Evolutionary conservation across 2,888 invertebrate genomes (phyloP), one percentile per base, ranked within the genome.

Genomic region (Lepidocyrtinus sp.): DNA sequence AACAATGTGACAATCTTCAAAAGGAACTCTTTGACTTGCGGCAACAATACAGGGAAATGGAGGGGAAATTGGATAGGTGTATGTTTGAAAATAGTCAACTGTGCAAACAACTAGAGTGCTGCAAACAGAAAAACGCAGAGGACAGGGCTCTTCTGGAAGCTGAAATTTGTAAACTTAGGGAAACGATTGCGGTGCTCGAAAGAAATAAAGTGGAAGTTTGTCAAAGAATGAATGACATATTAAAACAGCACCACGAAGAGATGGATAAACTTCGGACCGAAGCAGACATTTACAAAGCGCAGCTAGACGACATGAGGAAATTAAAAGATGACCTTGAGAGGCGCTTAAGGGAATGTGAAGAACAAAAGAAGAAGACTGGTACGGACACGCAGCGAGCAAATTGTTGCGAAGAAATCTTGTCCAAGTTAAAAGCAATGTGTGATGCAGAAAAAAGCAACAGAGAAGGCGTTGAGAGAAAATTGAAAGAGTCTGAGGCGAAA

Each of bases 211-310:
- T 62, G 7, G 81, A 76, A 15, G 72, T 81, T 9, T 85, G 86
- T 70, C 64, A 81, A 50, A 83, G 82, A 64, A 84, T 80, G 71
- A 82, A 74, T 63, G 78, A 75, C 22, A 72, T 84, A 12, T 69
- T 84, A 0, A 17, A 21, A 5, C 82, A 77, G 21, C 85, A 86
- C 75, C 86, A 86, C 59, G 62, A 62, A 0, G 86, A 84, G 74
- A 75, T 86, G 83, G 84, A 86, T 27, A 68, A 69, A 12, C 59
- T 86, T 9, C 75, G 63, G 36, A 50, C 26, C 15, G 81, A 84
- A 24, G 70, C 64, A 5, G 75, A 75, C 15, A 82, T 69, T 19
- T 84, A 75, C 46, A 76, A 76, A 64, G 61, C 25, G 0, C 15
- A 84, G 36, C 81, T 67, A 46, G 84, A 85, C 12, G 27, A 69